Conservation (phyloP, 2,113 vertebrate species). For the Neofelis nebulosa region DNA sequence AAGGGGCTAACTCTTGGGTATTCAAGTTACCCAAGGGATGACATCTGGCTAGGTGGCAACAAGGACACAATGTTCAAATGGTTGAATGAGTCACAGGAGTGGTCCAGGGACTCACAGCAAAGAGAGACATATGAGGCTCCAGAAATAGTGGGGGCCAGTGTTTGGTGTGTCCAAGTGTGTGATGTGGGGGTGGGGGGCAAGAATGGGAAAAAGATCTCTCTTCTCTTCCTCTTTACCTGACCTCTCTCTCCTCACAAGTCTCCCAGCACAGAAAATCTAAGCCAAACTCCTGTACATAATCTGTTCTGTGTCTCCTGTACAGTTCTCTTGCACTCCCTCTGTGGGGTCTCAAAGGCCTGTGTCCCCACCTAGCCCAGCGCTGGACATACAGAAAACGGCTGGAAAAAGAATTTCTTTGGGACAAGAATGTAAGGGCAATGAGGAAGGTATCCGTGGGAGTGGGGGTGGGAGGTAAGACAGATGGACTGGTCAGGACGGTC, state of each 20-base stretch:
- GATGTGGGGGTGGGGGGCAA: neutral
- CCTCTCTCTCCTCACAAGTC: neutral
- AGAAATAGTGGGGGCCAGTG: neutral
- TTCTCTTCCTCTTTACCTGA: neutral
- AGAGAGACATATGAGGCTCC: neutral
- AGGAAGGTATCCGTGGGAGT: neutral
- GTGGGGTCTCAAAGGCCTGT: neutral
- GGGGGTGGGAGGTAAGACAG: neutral
- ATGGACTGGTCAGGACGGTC: neutral
- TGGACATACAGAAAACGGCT: neutral
- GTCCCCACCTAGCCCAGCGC: neutral
- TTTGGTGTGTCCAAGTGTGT: neutral
- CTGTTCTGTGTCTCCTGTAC: neutral
- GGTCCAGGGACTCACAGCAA: neutral
- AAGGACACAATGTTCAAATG: neutral
- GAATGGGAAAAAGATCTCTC: neutral
- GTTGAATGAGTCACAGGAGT: neutral
- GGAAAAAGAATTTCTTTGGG: neutral
- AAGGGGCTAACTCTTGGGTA: neutral
- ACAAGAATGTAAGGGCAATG: neutral
- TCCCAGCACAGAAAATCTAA: conserved; percentile 45
- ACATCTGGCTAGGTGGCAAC: neutral
- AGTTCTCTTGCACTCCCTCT: neutral
- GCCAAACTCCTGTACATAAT: neutral
- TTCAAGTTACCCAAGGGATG: neutral